Evolutionary conservation across 2,797 vertebrate genomes (phyloP), one percentile per base, ranked within the genome.

Genomic region (Artibeus lituratus): DNA sequence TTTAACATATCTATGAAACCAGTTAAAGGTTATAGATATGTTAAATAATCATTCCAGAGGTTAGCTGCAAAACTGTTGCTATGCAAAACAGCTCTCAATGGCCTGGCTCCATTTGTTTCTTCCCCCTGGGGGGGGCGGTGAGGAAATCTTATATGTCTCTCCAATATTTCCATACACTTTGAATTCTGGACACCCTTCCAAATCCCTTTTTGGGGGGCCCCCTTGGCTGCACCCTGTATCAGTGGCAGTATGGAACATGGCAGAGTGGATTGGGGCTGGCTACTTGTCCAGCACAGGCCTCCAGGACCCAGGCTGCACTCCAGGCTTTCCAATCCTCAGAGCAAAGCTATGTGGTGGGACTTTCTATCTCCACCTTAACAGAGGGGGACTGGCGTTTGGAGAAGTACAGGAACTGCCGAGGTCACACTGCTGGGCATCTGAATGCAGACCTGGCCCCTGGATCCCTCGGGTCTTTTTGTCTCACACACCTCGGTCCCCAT

Each of bases 211-310:
- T n/a, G n/a, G n/a, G n/a, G n/a, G n/a, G n/a, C n/a, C n/a, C n/a
- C n/a, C n/a, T n/a, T n/a, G n/a, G n/a, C n/a, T n/a, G n/a, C n/a
- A n/a, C n/a, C n/a, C n/a, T n/a, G n/a, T n/a, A n/a, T n/a, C n/a
- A n/a, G n/a, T n/a, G 97, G 95, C 97, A 95, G 97, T 88, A 84
- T 81, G 93, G 80, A 84, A 87, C 15, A 7, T 85, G 86, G 78
- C 69, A 94, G 82, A 82, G 44, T 47, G 67, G 55, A 39, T 35
- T 57, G 65, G 69, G 69, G 47, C n/a, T 1, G 2, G 37, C 67
- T 81, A 1, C 15, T 9, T 76, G 65, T 19, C 35, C 29, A 47
- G 49, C 73, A 44, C 10, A 18, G 62, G 51, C 29, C 35, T 39
- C 49, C 22, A 10, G 42, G 7, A 42, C 39, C 55, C 77, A 10